Evolutionary conservation across 2,888 invertebrate species (phyloP), one percentile per base, ranked within the genome.

Genomic region (Pseudococcus viburni): DNA sequence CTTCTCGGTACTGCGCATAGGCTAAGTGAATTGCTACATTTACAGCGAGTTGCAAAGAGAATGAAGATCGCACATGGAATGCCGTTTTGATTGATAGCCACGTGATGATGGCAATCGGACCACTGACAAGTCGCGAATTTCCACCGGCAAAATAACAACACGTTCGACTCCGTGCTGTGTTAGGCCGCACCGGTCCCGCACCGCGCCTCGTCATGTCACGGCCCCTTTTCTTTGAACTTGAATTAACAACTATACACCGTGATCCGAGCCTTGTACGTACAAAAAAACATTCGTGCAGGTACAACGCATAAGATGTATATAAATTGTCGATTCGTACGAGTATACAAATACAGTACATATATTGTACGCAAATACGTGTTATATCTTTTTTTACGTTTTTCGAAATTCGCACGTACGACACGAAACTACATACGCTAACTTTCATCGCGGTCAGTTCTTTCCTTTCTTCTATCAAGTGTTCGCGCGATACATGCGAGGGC

Each of bases 11-110:
- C 42, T 26, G 68, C 68, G 68, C 11, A 26, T 68, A 68, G 22
- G 64, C 64, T 68, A 68, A 68, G 68, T 68, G 68, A 22, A 68
- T 68, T 68, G 26, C 26, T 68, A 68, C 26, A 33, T 33, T 33
- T 33, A 33, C 15, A 77, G 15, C 26, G 39, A 77, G 77, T 33
- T 19, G 84, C n/a, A 48, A 46, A 84, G 83, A 83, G 51, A 85
- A 85, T 85, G 85, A 85, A 85, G 64, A 85, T 85, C 85, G 85
- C 59, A 39, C 19, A 64, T 85, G 85, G 85, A 85, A 85, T 85
- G 85, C 64, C n/a, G 85, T 85, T 85, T 64, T 85, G 85, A 85
- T 85, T 85, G 85, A 85, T 85, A 59, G 85, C 85, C 85, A 85
- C 85, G 85, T 85, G 85, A 85, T 85, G 55, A 55, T n/a, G 55